Evolutionary conservation across 2,113 vertebrate species (phyloP).

Genomic region (Axis porcinus): DNA sequence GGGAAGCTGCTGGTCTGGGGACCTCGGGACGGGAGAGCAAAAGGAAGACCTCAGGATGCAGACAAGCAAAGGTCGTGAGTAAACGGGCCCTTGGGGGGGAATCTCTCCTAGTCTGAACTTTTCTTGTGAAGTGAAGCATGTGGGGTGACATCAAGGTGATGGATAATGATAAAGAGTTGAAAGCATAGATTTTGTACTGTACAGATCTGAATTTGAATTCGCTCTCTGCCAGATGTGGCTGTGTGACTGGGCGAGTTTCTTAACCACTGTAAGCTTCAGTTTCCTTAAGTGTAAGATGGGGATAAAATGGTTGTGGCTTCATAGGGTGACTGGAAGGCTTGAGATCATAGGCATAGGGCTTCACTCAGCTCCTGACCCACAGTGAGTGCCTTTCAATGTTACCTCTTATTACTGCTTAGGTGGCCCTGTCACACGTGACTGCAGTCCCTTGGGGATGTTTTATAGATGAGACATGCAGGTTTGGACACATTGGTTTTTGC

Average conservation of each 20-base stretch:
- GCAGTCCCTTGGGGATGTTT: neutral
- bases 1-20: neutral
- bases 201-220: neutral
- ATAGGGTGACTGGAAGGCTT: neutral
- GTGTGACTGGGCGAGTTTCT: neutral
- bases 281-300: neutral
- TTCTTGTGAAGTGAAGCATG: neutral
- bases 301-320: neutral
- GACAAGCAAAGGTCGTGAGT: neutral
- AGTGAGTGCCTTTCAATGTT: too few species aligned
- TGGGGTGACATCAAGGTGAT: neutral
- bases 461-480: neutral
- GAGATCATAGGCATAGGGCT: neutral
- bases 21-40: neutral
- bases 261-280: neutral
- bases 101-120: neutral
- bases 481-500: neutral
- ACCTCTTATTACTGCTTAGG: neutral
- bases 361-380: rapidly evolving
- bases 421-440: neutral
- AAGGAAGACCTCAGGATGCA: neutral
- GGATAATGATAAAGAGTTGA: neutral
- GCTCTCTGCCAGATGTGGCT: neutral
- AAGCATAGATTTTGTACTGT: neutral
- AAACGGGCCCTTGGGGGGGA: neutral